Conservation (phyloP, 2,113 vertebrate genomes). For the Elgaria multicarinata region DNA sequence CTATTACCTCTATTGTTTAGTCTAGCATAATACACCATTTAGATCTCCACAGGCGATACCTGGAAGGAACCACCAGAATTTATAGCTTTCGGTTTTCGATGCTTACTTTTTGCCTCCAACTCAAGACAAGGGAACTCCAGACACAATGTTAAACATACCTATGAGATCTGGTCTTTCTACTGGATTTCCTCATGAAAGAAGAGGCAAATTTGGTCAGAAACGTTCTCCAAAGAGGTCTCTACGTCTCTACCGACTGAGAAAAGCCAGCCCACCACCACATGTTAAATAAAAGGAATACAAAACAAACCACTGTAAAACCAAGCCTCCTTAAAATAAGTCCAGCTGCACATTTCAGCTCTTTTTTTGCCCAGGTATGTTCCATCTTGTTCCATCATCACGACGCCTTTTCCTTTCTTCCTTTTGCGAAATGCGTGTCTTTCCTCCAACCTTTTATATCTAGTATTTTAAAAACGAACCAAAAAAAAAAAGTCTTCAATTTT, state of each 20-base stretch:
- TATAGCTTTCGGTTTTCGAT: background rate
- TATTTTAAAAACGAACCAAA: background rate
- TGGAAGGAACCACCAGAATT: background rate
- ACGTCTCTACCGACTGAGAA: conserved; percentile 21
- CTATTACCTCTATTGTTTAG: background rate
- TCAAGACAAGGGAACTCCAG: background rate
- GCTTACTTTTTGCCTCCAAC: background rate
- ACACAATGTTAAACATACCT: background rate
- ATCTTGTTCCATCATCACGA: conserved; percentile 25
- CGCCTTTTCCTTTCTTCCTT: conserved; percentile 25
- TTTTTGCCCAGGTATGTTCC: background rate
- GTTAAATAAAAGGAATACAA: conserved; percentile 62
- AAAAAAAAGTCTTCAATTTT: background rate
- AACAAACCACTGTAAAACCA: conserved; percentile 39
- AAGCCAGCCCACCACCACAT: conserved; percentile 38
- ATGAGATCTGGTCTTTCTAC: background rate
- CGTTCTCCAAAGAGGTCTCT: background rate
- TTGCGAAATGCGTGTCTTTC: background rate
- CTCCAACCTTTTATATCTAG: background rate
- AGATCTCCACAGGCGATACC: background rate
- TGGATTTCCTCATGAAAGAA: background rate
- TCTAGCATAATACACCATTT: too few relatives aligned
- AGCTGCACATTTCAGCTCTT: conserved; percentile 34
- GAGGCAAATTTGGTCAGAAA: background rate
- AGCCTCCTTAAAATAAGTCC: conserved; percentile 61